These are phyloP conservation scores for Leptoteleia sp. DNA, from an alignment of 1,140 invertebrate genomes.

Conservation along the genomic window DNA sequence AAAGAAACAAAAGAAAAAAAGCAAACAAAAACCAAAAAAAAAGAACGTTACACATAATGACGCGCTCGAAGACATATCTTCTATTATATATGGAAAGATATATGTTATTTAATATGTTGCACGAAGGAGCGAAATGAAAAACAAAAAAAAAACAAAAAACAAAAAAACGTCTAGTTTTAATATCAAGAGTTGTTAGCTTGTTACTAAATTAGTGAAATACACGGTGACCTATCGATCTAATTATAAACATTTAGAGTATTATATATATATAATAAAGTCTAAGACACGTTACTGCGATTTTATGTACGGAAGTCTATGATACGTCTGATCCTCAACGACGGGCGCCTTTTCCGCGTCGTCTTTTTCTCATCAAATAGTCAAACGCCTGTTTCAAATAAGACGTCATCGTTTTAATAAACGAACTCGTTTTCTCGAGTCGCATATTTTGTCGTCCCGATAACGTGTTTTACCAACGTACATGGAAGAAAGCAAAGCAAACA, in stretches of 20 bases:
- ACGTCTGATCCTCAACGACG: conserved; percentile 34
- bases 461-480: conserved; percentile 60
- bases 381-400: conserved; percentile 54
- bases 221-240: conserved; percentile 69
- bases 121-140: conserved; percentile 53
- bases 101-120: conserved; percentile 60
- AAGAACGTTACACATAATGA: conserved; percentile 39
- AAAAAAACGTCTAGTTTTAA: conserved; percentile 64
- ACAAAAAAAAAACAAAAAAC: conserved; percentile 28
- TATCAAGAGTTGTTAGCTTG: conserved; percentile 68
- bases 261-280: conserved; percentile 75
- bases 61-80: conserved; percentile 63
- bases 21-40: conserved; percentile 22
- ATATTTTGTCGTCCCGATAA: conserved; percentile 59
- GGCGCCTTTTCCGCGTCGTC: conserved; percentile 47
- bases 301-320: conserved; percentile 65
- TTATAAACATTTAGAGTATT: conserved; percentile 69
- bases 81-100: conserved; percentile 63
- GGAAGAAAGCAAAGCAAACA: conserved; percentile 20
- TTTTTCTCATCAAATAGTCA: conserved; percentile 56
- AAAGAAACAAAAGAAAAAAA: conserved; percentile 25
- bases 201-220: conserved; percentile 66
- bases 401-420: conserved; percentile 62
- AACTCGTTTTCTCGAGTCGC: conserved; percentile 53
- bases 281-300: conserved; percentile 76